phyloP scores from a whole-genome alignment of 2,888 invertebrate genomes.

The Pseudococcus viburni region DNA sequence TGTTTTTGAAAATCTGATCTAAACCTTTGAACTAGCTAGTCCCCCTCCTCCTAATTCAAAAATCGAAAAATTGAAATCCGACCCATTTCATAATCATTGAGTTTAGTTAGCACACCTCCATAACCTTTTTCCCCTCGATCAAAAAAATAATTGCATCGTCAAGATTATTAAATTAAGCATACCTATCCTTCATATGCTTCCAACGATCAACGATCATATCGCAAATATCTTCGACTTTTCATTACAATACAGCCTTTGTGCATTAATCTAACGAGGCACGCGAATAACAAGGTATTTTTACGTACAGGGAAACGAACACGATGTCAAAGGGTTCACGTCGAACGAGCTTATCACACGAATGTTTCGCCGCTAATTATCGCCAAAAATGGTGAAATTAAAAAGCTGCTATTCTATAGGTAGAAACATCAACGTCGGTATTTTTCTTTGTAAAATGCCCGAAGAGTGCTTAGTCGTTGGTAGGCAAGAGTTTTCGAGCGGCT shows the following conservation, averaged over 20 bases:
- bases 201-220: too few species aligned
- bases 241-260: background rate
- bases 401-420: background rate
- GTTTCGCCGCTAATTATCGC: conserved; percentile 17
- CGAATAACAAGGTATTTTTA: conserved; percentile 11
- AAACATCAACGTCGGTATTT: conserved; percentile 31
- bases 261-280: conserved; percentile 14
- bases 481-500: background rate
- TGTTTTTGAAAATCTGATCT: too few species aligned
- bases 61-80: too few species aligned
- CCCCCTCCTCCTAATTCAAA: too few species aligned
- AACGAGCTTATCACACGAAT: conserved; percentile 5
- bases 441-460: background rate
- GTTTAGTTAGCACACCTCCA: too few species aligned
- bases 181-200: too few species aligned
- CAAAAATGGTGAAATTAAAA: conserved; percentile 18
- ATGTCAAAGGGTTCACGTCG: conserved; percentile 17
- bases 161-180: too few species aligned
- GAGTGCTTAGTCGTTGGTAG: background rate
- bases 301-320: background rate
- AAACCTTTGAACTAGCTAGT: too few species aligned
- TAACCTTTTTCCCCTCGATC: too few species aligned
- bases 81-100: too few species aligned
- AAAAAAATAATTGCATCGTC: too few species aligned
- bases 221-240: background rate